A percentile compares a stretch with the other conserved stretches of the same genome.
Evolutionary conservation across 2,888 invertebrate genomes (phyloP).

Genomic region (Acholoe squamosa): DNA sequence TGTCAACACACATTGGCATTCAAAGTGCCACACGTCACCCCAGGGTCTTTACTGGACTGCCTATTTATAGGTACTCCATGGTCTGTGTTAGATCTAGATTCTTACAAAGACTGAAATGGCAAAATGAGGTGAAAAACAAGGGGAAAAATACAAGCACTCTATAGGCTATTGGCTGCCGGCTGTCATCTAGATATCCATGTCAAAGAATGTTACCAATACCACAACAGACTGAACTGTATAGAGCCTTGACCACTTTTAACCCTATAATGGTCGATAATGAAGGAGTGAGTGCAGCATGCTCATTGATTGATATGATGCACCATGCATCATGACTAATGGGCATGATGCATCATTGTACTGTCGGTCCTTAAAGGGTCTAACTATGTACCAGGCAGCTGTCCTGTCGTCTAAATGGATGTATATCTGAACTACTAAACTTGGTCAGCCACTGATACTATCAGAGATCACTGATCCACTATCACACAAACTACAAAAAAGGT

Average conservation of each 20-base stretch:
- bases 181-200: slow-evolving; percentile 9
- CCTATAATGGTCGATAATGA: no score
- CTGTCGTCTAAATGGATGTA: no score
- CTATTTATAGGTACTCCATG: not conserved
- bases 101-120: slow-evolving; percentile 6
- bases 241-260: no score
- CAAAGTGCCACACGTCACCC: not conserved
- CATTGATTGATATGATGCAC: no score
- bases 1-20: slow-evolving; percentile 20
- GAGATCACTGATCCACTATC: not conserved
- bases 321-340: no score
- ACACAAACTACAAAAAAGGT: not conserved
- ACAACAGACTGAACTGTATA: no score
- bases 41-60: not conserved
- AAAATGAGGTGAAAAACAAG: not conserved
- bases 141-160: not conserved
- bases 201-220: not conserved
- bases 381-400: no score
- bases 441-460: not conserved
- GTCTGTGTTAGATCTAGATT: slow-evolving; percentile 56
- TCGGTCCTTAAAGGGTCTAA: no score
- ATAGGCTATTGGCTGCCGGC: slow-evolving; percentile 31
- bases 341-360: no score
- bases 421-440: not conserved
- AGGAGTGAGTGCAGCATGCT: no score